These are phyloP conservation scores for Ips nitidus DNA, from an alignment of 1,140 invertebrate genomes.

Conservation along the genomic window DNA sequence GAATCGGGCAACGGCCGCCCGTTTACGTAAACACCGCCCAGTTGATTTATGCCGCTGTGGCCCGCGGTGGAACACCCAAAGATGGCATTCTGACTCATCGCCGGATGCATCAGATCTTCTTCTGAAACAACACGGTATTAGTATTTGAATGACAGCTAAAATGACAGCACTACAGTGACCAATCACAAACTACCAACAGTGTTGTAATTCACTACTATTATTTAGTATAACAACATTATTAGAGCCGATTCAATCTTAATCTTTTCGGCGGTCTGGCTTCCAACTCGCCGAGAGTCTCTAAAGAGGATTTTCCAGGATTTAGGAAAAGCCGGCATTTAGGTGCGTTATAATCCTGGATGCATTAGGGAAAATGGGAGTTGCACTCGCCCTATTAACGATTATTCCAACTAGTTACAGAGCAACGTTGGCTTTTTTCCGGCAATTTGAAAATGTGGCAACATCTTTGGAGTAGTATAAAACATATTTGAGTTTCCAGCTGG, in stretches of 20 bases:
- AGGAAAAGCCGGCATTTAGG: slow-evolving; percentile 37
- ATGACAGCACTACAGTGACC: no score
- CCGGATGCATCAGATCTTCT: slow-evolving; percentile 53
- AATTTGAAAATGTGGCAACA: no score
- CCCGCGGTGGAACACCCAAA: slow-evolving; percentile 62
- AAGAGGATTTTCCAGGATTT: slow-evolving; percentile 36
- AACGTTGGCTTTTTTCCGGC: slow-evolving; percentile 21
- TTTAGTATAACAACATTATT: no score
- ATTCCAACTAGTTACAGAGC: background rate
- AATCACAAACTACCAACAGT: no score
- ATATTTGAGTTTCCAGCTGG: no score
- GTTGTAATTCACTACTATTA: no score
- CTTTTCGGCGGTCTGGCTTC: no score
- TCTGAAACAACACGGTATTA: slow-evolving; percentile 41
- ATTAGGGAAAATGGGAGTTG: slow-evolving; percentile 36
- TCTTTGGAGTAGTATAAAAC: no score
- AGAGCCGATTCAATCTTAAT: no score
- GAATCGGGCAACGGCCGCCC: slow-evolving; percentile 94
- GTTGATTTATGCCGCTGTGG: slow-evolving; percentile 96
- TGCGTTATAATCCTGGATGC: slow-evolving; percentile 42
- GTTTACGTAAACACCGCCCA: slow-evolving; percentile 97
- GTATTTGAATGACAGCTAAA: background rate
- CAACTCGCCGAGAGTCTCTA: slow-evolving; percentile 1
- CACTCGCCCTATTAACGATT: background rate
- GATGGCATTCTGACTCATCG: slow-evolving; percentile 52